A percentile compares a stretch with the other conserved stretches of the same genome.
phyloP scores from a whole-genome alignment of 1,140 invertebrate genomes.

The Stegodyphus mimosarum region DNA sequence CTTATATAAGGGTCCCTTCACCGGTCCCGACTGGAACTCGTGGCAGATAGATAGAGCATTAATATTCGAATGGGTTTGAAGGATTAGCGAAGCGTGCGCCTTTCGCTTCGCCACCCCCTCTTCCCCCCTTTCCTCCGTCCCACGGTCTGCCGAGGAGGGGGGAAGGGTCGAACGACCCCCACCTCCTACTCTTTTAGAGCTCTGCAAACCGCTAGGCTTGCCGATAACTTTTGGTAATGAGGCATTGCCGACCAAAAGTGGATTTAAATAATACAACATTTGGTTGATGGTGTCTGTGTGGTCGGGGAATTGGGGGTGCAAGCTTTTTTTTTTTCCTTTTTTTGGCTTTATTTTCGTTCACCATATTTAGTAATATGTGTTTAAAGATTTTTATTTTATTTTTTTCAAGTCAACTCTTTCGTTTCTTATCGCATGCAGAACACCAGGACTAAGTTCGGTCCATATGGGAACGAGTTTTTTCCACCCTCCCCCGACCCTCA shows the following conservation, averaged over 20 bases:
- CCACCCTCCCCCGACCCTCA: not conserved
- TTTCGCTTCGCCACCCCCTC: conserved; percentile 12
- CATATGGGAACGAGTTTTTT: not conserved
- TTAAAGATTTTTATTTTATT: not conserved
- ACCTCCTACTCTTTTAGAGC: not conserved
- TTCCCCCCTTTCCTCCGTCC: not conserved
- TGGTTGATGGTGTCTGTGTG: conserved; percentile 46
- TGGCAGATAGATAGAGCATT: conserved; percentile 54
- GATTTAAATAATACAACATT: conserved; percentile 61
- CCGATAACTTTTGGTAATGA: conserved; percentile 58
- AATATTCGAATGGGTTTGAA: conserved; percentile 59
- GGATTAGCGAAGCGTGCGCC: conserved; percentile 53
- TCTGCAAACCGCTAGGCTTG: conserved; percentile 40
- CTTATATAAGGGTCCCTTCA: not conserved
- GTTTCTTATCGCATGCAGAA: conserved; percentile 41
- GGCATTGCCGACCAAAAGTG: conserved; percentile 56
- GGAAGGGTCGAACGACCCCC: conserved; percentile 3
- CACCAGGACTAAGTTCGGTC: conserved; percentile 26
- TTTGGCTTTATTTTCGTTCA: not conserved
- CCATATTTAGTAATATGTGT: not conserved
- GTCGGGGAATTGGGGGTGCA: conserved; percentile 17
- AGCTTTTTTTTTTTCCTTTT: not conserved
- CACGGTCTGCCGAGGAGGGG: not conserved
- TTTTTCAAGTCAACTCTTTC: conserved; percentile 28
- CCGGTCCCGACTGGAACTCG: conserved; percentile 22